Evolutionary conservation across 2,888 invertebrate genomes (phyloP).

Genomic region (Metacarcinus magister): DNA sequence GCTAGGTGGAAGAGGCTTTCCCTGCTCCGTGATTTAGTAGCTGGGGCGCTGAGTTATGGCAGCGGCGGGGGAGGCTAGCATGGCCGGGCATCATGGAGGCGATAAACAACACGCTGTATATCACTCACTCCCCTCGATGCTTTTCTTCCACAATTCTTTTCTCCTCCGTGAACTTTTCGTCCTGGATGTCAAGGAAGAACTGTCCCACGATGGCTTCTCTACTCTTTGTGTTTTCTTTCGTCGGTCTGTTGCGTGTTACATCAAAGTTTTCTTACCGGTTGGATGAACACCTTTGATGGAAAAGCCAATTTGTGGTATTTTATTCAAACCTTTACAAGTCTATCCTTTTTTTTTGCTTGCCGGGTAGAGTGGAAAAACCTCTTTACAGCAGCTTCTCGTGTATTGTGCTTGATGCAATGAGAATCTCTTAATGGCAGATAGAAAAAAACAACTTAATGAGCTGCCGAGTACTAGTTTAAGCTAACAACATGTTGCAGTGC

Average conservation of each 20-base stretch:
- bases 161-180: not conserved
- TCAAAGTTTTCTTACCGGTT: not conserved
- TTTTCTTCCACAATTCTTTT: constrained; percentile 40
- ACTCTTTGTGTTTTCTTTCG: not conserved
- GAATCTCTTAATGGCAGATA: not conserved
- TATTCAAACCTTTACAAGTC: not conserved
- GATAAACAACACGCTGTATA: constrained; percentile 51
- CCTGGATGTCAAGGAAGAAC: not conserved
- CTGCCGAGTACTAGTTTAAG: not conserved
- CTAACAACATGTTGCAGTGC: not conserved
- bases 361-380: not conserved
- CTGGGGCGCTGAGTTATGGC: constrained; percentile 46
- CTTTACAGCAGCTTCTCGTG: not conserved
- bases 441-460: not conserved
- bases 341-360: not conserved
- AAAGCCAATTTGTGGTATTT: not conserved
- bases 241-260: not conserved
- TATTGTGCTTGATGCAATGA: not conserved
- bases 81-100: not conserved
- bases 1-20: constrained; percentile 4
- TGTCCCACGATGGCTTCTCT: not conserved
- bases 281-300: not conserved
- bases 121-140: not conserved
- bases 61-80: not conserved
- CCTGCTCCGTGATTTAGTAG: constrained; percentile 6